phyloP scores from a whole-genome alignment of 2,888 invertebrate genomes.

The Drosophila vallismaia region DNA sequence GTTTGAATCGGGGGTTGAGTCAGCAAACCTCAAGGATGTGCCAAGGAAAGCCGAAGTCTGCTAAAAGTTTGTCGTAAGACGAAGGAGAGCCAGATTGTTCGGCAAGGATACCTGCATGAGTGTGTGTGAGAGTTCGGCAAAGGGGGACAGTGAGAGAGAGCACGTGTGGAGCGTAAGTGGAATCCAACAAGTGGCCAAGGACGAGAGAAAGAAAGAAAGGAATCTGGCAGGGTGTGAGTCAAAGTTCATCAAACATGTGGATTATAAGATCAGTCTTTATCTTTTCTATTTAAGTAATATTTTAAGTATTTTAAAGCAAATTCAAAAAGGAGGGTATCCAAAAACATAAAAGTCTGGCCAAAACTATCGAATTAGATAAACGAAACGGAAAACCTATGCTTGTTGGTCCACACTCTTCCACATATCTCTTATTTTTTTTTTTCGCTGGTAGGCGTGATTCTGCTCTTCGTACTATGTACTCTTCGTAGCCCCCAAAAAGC shows the following conservation, averaged over 20 bases:
- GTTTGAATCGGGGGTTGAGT: conserved; percentile 64
- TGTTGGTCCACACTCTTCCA: neutral
- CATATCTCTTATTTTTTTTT: conserved; percentile 2
- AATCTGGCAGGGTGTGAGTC: neutral
- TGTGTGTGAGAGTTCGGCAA: conserved; percentile 17
- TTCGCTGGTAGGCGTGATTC: neutral
- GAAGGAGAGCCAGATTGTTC: conserved; percentile 51
- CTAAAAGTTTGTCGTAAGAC: conserved; percentile 53
- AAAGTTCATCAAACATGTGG: neutral
- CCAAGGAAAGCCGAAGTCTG: conserved; percentile 44
- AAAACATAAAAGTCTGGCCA: neutral
- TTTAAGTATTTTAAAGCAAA: neutral
- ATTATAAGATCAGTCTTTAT: neutral
- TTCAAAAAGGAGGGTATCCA: neutral
- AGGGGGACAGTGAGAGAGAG: conserved; percentile 17
- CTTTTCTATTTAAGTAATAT: neutral
- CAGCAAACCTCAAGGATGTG: conserved; percentile 27
- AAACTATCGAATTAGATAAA: neutral
- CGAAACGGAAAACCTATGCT: conserved; percentile 1
- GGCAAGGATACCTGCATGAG: conserved; percentile 2
- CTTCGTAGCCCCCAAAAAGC: conserved; percentile 19
- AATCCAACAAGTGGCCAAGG: conserved; percentile 73
- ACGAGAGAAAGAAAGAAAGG: neutral
- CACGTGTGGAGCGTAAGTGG: conserved; percentile 58
- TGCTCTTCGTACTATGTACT: conserved; percentile 15